Base-by-base conservation (phyloP, 2,797 vertebrate genomes). In the Perodicticus potto region DNA sequence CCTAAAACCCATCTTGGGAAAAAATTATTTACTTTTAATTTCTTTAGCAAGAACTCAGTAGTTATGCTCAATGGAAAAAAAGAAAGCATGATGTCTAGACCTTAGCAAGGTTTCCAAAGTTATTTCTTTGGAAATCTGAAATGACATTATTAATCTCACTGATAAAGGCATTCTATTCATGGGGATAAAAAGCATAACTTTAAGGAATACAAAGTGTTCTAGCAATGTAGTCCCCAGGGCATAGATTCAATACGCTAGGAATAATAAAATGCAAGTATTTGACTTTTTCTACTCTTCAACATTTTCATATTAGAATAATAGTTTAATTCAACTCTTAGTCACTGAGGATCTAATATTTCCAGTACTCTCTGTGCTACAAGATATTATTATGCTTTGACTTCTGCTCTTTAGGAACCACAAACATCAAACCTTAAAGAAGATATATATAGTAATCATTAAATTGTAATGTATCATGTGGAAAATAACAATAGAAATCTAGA, bases 91-190 rank as follows among this genome's bases (percentile, higher is more conserved):
- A 82, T n/a, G 32, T n/a, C n/a, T 80, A 72, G 32, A 96, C 91
- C 94, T 94, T 83, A 91, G 89, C 55, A 94, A 93, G 80, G 25
- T 94, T 95, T 96, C 37, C 70, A 63, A 94, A 91, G 72, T 87
- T 89, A 29, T 40, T 91, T 91, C 72, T 95, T 96, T 91, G n/a
- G 53, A 95, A 89, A 86, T 93, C 84, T 73, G 6, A 95, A 95
- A 87, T 90, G 57, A 89, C 4, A 74, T 92, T 93, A 96, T 91
- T 97, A 94, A 95, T 90, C 86, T 97, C 89, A 78, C 72, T 87
- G 95, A 96, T 97, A 94, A 96, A 87, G 6, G n/a, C 32, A 89
- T 95, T 87, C 32, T 94, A 82, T 95, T 86, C 91, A 96, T 97
- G 22, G 83, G 85, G 94, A 94, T 63, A 5, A 10, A 97, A 97